Percentiles rank a stretch among this genome's conserved stretches.
Evolutionary conservation across 2,888 invertebrate genomes (phyloP).

Genomic region (Candidula unifasciata): DNA sequence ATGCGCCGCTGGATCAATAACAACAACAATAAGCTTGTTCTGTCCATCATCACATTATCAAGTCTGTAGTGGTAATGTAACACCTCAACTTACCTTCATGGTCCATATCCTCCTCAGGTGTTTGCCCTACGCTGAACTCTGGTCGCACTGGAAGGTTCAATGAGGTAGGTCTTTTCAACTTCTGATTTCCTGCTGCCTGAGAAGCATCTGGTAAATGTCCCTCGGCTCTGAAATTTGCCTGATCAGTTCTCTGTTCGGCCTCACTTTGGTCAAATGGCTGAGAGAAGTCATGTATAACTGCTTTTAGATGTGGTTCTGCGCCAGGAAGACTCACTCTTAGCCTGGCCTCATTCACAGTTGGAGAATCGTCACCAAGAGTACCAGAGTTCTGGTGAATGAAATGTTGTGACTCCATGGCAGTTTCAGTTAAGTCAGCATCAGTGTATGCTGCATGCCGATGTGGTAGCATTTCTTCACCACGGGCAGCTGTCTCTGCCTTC

Average conservation of each 20-base stretch:
- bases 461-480: not conserved
- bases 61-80: not conserved
- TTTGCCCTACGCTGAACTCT: constrained; percentile 55
- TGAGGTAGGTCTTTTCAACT: constrained; percentile 75
- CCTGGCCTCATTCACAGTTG: constrained; percentile 3
- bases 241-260: not conserved
- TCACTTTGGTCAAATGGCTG: not conserved
- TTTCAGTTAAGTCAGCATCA: constrained; percentile 15
- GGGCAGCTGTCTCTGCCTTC: not conserved
- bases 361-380: not conserved
- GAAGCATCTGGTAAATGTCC: constrained; percentile 5
- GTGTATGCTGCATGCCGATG: constrained; percentile 4
- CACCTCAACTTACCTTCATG: constrained; percentile 41
- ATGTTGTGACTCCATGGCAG: not conserved
- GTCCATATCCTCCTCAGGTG: constrained; percentile 39
- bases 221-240: not conserved
- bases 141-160: constrained; percentile 74
- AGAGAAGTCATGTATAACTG: constrained; percentile 43
- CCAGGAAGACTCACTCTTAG: not conserved
- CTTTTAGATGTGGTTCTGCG: not conserved
- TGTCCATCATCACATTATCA: too few species aligned
- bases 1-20: too few species aligned
- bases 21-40: too few species aligned
- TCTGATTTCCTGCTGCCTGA: constrained; percentile 37
- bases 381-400: not conserved